Conservation (phyloP, 2,113 vertebrate species). For the Falcunculus frontatus region DNA sequence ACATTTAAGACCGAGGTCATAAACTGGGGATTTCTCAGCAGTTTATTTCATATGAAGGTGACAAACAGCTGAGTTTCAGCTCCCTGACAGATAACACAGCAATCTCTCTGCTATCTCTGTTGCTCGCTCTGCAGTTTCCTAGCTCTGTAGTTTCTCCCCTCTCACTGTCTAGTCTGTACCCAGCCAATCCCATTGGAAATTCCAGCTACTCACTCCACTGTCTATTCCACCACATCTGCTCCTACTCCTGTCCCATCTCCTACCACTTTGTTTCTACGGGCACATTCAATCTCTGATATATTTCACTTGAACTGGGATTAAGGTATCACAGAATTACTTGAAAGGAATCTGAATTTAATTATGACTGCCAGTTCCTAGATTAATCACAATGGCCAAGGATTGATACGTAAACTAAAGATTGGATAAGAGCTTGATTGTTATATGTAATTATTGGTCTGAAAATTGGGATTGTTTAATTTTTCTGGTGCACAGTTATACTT, state of each 20-base stretch:
- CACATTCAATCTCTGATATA: neutral
- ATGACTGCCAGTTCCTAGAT: neutral
- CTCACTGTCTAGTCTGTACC: neutral
- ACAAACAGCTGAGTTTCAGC: neutral
- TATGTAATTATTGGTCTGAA: neutral
- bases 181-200: neutral
- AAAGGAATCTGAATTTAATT: neutral
- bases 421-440: neutral
- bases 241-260: neutral
- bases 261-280: neutral
- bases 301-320: neutral
- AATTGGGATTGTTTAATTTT: neutral
- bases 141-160: neutral
- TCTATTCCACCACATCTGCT: neutral
- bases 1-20: neutral
- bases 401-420: neutral
- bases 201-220: accelerated
- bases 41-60: neutral
- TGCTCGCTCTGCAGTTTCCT: neutral
- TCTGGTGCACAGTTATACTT: neutral
- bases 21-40: neutral
- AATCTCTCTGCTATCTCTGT: neutral
- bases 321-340: neutral
- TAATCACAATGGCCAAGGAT: neutral
- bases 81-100: neutral